phyloP scores from a whole-genome alignment of 2,888 invertebrate species.

The Drosophila rellima region DNA sequence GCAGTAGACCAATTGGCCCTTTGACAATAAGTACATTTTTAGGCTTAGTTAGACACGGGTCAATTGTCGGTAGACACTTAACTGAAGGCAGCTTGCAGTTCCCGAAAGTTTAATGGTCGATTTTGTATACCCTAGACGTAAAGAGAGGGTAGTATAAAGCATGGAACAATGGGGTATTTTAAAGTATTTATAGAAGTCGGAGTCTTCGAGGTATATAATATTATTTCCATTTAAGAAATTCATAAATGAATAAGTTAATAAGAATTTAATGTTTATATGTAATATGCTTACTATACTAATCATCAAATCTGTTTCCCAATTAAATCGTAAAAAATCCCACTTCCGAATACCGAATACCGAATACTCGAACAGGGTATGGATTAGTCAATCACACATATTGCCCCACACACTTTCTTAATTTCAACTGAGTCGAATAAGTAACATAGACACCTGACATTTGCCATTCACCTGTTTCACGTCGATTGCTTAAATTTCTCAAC shows the following conservation, averaged over 20 bases:
- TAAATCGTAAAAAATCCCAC: too few relatives aligned
- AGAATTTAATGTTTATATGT: too few relatives aligned
- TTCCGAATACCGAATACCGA: too few relatives aligned
- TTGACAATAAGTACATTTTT: conserved; percentile 60
- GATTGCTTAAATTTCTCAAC: conserved; percentile 10
- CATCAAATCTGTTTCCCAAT: too few relatives aligned
- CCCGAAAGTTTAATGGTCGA: conserved; percentile 6
- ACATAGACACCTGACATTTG: conserved; percentile 35
- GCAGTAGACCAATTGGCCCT: conserved; percentile 21
- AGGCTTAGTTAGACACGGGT: conserved; percentile 56
- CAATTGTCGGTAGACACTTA: conserved; percentile 47
- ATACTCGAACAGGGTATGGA: conserved; percentile 11
- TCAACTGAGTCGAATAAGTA: conserved; percentile 14
- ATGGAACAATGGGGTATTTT: too few relatives aligned
- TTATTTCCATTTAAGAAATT: too few relatives aligned
- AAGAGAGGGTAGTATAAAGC: not conserved
- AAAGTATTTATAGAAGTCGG: too few relatives aligned
- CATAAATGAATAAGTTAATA: too few relatives aligned
- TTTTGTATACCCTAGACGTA: conserved; percentile 25
- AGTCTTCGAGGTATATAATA: not conserved
- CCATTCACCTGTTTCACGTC: conserved; percentile 21
- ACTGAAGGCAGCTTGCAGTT: conserved; percentile 7
- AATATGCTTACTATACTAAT: too few relatives aligned
- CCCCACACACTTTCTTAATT: conserved; percentile 15
- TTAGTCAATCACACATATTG: not conserved